phyloP scores from a whole-genome alignment of 2,113 vertebrate species.

The Phyllostomus discolor region DNA sequence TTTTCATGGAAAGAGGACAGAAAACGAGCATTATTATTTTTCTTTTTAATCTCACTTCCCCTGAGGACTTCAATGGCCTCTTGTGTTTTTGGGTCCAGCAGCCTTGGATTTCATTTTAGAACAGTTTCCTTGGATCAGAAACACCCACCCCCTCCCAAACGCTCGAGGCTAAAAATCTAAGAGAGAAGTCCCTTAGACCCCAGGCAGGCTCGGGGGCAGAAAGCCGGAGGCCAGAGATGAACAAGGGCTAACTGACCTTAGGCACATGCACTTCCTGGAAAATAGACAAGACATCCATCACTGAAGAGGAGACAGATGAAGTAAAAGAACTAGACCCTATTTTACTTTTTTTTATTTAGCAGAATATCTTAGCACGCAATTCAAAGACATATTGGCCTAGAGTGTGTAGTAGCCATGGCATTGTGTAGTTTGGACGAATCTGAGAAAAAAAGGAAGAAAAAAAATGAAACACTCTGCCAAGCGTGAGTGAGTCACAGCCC shows the following conservation, averaged over 20 bases:
- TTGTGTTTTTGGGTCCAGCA: not conserved
- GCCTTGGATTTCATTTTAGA: not conserved
- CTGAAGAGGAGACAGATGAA: not conserved
- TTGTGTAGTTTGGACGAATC: not conserved
- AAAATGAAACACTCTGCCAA: not conserved
- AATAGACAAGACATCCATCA: not conserved
- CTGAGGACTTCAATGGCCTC: not conserved
- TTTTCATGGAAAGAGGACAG: not conserved
- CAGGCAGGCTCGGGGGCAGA: not conserved
- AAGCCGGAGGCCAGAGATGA: not conserved
- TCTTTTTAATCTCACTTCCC: not conserved
- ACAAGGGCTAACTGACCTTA: not conserved
- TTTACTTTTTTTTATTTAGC: not conserved
- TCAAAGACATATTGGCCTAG: not conserved
- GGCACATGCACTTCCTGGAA: not conserved
- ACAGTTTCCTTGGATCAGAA: not conserved
- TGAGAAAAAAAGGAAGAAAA: not conserved
- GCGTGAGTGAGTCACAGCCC: not conserved
- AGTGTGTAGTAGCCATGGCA: not conserved
- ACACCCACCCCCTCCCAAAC: not conserved
- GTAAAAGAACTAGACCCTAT: not conserved
- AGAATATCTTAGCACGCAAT: not conserved
- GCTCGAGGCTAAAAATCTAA: not conserved
- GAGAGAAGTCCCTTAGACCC: not conserved
- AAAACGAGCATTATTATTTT: not conserved